These are phyloP conservation scores for Enhydra lutris DNA, from an alignment of 2,113 vertebrate species.

Conservation along the genomic window DNA sequence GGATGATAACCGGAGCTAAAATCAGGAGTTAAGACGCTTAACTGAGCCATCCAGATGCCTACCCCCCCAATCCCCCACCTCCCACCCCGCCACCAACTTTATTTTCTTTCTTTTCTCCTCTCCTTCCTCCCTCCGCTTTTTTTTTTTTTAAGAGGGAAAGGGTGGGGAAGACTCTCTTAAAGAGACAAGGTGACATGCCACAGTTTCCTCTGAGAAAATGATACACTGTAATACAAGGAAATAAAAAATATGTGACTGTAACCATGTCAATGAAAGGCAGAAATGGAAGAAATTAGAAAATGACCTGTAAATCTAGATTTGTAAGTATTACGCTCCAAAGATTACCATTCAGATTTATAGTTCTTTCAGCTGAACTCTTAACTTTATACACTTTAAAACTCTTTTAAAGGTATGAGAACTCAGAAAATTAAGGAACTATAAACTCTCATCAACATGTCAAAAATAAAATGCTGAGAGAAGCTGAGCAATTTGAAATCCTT, in stretches of 20 bases:
- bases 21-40: too few relatives aligned
- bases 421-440: neutral
- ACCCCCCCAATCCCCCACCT: too few relatives aligned
- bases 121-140: too few relatives aligned
- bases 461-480: neutral
- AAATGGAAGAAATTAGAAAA: neutral
- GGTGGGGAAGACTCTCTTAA: neutral
- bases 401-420: neutral
- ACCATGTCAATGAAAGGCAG: neutral
- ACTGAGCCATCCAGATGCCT: too few relatives aligned
- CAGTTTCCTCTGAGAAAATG: neutral
- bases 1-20: too few relatives aligned
- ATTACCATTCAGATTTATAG: neutral
- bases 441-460: neutral
- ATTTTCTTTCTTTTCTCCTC: too few relatives aligned
- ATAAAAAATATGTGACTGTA: neutral
- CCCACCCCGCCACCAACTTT: too few relatives aligned
- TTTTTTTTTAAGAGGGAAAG: too few relatives aligned
- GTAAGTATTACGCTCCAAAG: neutral
- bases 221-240: neutral
- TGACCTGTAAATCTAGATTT: neutral
- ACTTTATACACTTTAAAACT: neutral
- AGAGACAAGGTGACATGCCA: neutral
- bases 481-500: neutral
- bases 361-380: neutral